Conservation (phyloP, 2,113 vertebrate species). For the Toxotes chatareus region DNA sequence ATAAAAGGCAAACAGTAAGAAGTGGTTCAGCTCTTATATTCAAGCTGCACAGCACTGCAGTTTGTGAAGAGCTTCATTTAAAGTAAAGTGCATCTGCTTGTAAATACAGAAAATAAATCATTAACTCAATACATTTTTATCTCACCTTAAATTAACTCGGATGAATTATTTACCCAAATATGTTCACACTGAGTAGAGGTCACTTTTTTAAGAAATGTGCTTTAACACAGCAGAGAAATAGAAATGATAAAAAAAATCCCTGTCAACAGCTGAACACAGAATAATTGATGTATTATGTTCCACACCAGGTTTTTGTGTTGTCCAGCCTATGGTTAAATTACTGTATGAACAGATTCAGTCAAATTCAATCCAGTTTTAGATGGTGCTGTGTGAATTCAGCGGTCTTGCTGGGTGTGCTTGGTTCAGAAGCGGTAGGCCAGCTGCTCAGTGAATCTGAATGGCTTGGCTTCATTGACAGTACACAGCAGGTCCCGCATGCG, state of each 20-base stretch:
- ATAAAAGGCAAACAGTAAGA: slow-evolving; percentile 33
- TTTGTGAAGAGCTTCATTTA: slow-evolving; percentile 7
- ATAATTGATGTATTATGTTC: not conserved
- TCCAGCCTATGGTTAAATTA: slow-evolving; percentile 6
- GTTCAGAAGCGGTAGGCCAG: slow-evolving; percentile 83
- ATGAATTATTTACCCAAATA: not conserved
- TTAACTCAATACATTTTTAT: not conserved
- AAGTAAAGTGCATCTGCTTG: slow-evolving; percentile 34
- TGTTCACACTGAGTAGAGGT: slow-evolving; percentile 37
- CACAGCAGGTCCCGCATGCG: slow-evolving; percentile 86
- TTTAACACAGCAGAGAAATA: slow-evolving; percentile 14
- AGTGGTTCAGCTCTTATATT: slow-evolving; percentile 2
- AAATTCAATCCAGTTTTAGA: not conserved
- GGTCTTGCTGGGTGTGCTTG: not conserved
- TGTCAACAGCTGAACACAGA: not conserved
- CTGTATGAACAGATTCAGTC: not conserved
- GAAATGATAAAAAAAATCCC: not conserved
- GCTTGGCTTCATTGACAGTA: slow-evolving; percentile 82
- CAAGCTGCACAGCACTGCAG: not conserved
- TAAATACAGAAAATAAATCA: slow-evolving; percentile 9
- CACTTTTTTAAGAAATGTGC: not conserved
- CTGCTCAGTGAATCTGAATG: slow-evolving; percentile 87
- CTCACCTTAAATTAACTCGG: not conserved
- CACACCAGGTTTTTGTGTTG: not conserved
- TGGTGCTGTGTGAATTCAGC: not conserved